Conservation (phyloP, 2,113 vertebrate species). For the Macquaria australasica region DNA sequence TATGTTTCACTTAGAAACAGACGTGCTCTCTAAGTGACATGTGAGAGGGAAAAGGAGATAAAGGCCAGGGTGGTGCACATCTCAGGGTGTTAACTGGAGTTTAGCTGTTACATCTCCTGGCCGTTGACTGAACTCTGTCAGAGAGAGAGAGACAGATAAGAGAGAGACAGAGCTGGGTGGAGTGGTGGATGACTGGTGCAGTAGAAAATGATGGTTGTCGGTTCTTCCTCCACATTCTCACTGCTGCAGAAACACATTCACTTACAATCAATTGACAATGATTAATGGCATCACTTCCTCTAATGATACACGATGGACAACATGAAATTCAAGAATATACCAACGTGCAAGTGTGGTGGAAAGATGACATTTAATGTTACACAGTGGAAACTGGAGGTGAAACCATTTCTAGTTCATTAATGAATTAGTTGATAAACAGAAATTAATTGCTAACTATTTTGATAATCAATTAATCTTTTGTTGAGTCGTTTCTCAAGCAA, state of each 20-base stretch:
- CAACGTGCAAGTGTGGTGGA: neutral
- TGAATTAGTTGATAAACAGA: neutral
- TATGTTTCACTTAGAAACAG: neutral
- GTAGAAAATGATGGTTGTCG: neutral
- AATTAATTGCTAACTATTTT: neutral
- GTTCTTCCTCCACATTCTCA: neutral
- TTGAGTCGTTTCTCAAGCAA: neutral
- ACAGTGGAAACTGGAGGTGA: neutral
- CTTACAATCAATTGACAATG: neutral
- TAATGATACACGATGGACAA: no score
- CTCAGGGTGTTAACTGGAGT: conserved; percentile 6
- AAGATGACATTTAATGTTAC: neutral
- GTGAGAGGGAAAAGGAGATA: neutral
- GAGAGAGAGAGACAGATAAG: neutral
- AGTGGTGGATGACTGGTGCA: neutral
- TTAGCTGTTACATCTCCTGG: neutral
- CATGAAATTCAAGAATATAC: neutral
- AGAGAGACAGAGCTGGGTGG: neutral
- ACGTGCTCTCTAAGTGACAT: neutral
- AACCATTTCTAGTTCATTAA: no score
- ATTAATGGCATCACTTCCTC: neutral
- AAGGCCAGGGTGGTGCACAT: neutral
- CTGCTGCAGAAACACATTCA: neutral
- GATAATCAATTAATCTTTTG: neutral
- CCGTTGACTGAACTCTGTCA: conserved; percentile 7